These are phyloP conservation scores for Ferdinandea cuprea DNA, from an alignment of 2,888 invertebrate species.

Conservation along the genomic window DNA sequence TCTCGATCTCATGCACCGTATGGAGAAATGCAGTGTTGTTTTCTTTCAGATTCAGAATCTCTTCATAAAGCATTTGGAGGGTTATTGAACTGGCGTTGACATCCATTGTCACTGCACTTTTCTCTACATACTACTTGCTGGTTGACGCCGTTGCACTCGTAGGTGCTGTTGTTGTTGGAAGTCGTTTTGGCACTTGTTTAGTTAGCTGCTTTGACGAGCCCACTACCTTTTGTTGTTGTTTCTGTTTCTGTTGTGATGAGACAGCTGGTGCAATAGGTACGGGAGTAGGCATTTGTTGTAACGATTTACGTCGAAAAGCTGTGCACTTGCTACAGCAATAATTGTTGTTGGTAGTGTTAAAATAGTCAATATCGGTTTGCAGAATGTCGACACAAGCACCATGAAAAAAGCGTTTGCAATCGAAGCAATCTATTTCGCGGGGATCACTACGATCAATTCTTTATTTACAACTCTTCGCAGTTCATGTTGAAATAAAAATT, in stretches of 20 bases:
- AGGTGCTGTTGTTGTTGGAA: neutral
- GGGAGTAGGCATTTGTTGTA: conserved; percentile 17
- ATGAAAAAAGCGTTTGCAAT: conserved; percentile 13
- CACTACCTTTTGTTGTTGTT: too few species aligned
- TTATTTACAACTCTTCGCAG: neutral
- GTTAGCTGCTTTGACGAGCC: neutral
- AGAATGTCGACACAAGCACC: conserved; percentile 10
- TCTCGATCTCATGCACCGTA: conserved; percentile 10
- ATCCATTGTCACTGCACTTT: neutral
- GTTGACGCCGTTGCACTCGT: neutral
- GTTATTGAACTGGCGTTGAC: conserved; percentile 23
- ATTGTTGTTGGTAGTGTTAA: neutral
- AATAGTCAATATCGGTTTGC: conserved; percentile 4
- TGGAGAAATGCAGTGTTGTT: conserved; percentile 7
- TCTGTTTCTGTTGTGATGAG: neutral
- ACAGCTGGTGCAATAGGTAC: neutral
- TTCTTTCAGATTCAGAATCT: conserved; percentile 9
- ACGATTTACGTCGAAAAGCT: conserved; percentile 5
- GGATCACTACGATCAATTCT: conserved; percentile 6
- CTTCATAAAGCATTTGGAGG: conserved; percentile 11
- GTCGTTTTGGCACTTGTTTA: neutral
- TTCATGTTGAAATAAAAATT: neutral
- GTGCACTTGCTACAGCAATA: conserved; percentile 3
- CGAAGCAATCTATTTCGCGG: neutral
- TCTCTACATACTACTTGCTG: neutral